Conservation (phyloP, 2,113 vertebrate species). For the Sorex araneus region DNA sequence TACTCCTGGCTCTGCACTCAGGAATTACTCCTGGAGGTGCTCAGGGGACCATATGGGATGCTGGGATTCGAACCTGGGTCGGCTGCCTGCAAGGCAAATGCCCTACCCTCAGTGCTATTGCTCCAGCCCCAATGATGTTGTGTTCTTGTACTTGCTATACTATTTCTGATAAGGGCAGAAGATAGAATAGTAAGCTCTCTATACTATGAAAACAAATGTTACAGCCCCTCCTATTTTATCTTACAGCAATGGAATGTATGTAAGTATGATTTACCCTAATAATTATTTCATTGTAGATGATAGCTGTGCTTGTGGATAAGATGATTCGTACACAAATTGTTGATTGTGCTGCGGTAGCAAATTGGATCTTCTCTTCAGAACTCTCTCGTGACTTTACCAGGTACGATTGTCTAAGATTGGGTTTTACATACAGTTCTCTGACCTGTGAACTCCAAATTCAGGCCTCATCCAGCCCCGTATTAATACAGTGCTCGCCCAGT, state of each 20-base stretch:
- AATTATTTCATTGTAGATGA: conserved; percentile 92
- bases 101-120: too few relatives aligned
- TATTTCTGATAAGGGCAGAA: neutral
- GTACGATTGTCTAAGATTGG: conserved; percentile 86
- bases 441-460: conserved; percentile 44
- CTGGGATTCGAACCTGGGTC: too few relatives aligned
- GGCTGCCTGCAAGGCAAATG: too few relatives aligned
- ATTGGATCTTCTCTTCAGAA: conserved; percentile 99
- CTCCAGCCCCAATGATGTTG: too few relatives aligned
- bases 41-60: too few relatives aligned
- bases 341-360: conserved; percentile 98
- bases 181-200: neutral
- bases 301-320: conserved; percentile 97
- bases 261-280: neutral
- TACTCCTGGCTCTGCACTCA: too few relatives aligned
- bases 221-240: neutral
- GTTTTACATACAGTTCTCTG: neutral
- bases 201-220: neutral
- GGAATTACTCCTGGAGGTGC: too few relatives aligned
- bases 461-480: neutral
- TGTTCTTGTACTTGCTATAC: too few relatives aligned
- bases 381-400: conserved; percentile 98
- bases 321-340: conserved; percentile 98
- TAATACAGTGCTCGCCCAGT: neutral
- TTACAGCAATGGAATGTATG: neutral